Evolutionary conservation across 2,113 vertebrate genomes (phyloP).

Genomic region (Rhea pennata): DNA sequence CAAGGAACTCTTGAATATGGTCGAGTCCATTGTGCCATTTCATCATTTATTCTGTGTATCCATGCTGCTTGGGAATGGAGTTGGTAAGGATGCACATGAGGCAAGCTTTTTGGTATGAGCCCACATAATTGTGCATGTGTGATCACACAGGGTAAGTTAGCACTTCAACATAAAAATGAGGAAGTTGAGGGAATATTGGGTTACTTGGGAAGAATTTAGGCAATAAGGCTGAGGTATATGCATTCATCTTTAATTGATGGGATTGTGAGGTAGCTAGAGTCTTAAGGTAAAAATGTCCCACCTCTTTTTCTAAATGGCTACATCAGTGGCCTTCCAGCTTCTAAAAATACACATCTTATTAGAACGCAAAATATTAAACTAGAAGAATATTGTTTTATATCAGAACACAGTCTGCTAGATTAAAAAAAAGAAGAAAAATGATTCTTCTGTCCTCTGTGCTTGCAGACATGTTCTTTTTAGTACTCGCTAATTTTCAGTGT

Average conservation of each 20-base stretch:
- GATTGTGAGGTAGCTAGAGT: background rate
- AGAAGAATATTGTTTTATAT: background rate
- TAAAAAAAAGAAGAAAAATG: background rate
- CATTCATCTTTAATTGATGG: background rate
- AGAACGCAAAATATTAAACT: background rate
- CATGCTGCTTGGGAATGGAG: background rate
- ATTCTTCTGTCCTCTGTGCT: background rate
- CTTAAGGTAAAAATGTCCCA: background rate
- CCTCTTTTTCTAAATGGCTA: background rate
- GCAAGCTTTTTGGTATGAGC: background rate
- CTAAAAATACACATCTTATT: background rate
- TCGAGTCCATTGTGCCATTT: background rate
- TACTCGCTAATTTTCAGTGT: background rate
- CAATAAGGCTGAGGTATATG: background rate
- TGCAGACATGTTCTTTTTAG: background rate
- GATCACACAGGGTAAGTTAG: background rate
- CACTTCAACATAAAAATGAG: background rate
- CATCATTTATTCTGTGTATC: rapidly evolving
- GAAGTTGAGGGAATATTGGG: background rate
- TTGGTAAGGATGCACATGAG: background rate
- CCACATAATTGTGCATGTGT: background rate
- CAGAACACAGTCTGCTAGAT: background rate
- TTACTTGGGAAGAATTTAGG: background rate
- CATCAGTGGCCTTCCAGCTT: background rate
- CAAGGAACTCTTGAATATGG: background rate